phyloP scores from a whole-genome alignment of 2,113 vertebrate genomes.

The Sorex fumeus region DNA sequence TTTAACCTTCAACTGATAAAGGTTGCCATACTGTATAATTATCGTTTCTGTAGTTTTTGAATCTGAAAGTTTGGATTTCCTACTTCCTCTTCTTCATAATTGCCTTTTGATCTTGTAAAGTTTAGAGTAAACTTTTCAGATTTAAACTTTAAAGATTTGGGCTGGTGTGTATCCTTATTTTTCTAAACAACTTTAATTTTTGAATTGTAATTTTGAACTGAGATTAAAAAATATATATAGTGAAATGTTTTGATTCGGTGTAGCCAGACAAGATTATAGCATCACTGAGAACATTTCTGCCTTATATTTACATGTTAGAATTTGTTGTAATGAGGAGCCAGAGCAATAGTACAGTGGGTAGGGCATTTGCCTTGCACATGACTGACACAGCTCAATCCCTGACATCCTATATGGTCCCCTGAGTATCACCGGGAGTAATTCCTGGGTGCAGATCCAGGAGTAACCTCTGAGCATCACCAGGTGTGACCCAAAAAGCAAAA shows the following conservation, averaged over 20 bases:
- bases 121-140: conserved; percentile 37
- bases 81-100: conserved; percentile 52
- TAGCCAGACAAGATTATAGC: conserved; percentile 1
- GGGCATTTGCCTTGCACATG: no score
- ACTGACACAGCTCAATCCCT: no score
- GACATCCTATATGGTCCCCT: no score
- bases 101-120: conserved; percentile 43
- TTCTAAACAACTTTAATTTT: conserved; percentile 22
- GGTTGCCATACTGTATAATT: neutral
- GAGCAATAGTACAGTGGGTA: no score
- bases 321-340: no score
- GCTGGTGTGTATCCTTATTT: conserved; percentile 32
- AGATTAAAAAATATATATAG: neutral
- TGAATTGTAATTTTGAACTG: neutral
- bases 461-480: no score
- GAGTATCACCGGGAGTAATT: no score
- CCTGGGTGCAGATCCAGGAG: no score
- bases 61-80: conserved; percentile 34
- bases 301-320: conserved; percentile 34
- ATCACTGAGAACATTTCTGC: conserved; percentile 7
- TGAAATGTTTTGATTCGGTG: neutral
- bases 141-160: neutral
- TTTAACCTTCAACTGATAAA: conserved; percentile 17
- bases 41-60: neutral
- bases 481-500: no score